Percentiles rank a stretch among this genome's conserved stretches.
Evolutionary conservation across 2,797 vertebrate species (phyloP).

Genomic region (Anguilla marmorata): DNA sequence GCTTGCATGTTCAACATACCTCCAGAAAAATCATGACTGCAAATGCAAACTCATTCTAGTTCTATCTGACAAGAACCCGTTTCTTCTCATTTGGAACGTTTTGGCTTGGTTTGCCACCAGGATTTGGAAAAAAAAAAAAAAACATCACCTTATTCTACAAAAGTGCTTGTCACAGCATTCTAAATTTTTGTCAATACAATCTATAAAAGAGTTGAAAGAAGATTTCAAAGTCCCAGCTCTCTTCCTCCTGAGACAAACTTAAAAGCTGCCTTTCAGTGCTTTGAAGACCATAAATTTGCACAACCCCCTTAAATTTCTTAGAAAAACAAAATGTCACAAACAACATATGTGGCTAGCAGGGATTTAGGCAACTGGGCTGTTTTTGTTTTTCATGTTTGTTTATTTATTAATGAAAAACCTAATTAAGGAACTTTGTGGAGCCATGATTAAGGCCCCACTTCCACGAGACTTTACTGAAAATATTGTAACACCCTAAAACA

Average conservation of each 20-base stretch:
- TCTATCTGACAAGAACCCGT: not conserved
- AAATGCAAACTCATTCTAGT: not conserved
- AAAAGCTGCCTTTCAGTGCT: constrained; percentile 50
- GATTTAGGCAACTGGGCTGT: constrained; percentile 20
- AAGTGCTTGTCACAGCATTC: not conserved
- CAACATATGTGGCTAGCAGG: constrained; percentile 33
- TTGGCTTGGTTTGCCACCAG: not conserved
- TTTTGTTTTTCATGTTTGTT: constrained; percentile 50
- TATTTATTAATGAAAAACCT: constrained; percentile 62
- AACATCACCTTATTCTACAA: constrained; percentile 15
- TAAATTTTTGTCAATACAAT: not conserved
- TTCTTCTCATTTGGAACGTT: not conserved
- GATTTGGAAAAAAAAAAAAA: not conserved
- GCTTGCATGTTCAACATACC: not conserved
- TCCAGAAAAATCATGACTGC: not conserved
- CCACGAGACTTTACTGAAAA: constrained; percentile 49
- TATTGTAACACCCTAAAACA: constrained; percentile 49
- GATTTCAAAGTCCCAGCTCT: constrained; percentile 43
- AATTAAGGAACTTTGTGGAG: constrained; percentile 59
- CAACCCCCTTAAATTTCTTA: constrained; percentile 53
- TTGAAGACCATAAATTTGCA: constrained; percentile 50
- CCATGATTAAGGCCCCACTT: constrained; percentile 44
- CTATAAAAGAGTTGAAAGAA: constrained; percentile 22
- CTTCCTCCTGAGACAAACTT: constrained; percentile 38
- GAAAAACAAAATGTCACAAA: constrained; percentile 42